Conservation (phyloP, 2,113 vertebrate genomes). For the Dryoscopus gambensis region DNA sequence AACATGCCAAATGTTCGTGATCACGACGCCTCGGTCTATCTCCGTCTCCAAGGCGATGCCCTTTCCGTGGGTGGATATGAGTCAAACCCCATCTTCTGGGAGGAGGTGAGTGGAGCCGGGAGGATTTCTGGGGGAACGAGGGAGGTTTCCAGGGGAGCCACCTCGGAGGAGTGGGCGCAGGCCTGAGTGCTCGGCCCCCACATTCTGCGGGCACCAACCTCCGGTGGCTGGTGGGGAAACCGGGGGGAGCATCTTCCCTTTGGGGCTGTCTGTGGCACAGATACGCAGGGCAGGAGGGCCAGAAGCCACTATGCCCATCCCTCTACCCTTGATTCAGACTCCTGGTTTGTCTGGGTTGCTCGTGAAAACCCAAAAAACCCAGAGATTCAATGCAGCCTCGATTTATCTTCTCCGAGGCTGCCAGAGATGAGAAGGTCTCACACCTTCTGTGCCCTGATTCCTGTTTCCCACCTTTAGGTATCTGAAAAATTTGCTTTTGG, state of each 20-base stretch:
- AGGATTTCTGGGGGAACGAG: background rate
- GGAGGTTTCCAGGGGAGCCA: background rate
- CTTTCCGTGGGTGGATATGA: constrained; percentile 96
- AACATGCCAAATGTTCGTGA: constrained; percentile 98
- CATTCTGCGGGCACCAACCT: background rate
- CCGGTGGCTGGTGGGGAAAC: background rate
- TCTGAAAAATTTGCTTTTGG: constrained; percentile 92
- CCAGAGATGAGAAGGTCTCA: background rate
- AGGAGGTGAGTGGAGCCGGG: constrained; percentile 77
- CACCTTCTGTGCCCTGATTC: background rate
- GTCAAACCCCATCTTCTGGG: constrained; percentile 93
- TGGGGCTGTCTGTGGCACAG: background rate
- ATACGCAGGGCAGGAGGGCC: background rate
- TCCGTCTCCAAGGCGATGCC: constrained; percentile 97
- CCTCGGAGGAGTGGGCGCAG: fast-evolving
- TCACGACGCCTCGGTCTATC: constrained; percentile 93
- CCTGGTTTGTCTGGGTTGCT: background rate
- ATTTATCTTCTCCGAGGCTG: background rate
- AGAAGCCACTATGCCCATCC: background rate
- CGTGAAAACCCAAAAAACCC: background rate
- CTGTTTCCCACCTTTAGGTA: constrained; percentile 68
- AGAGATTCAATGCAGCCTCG: background rate
- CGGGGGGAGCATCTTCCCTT: background rate
- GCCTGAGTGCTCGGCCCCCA: fast-evolving
- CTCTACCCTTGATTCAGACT: background rate